Evolutionary conservation across 2,888 invertebrate genomes (phyloP).

Genomic region (Eristalinus sepulchralis): DNA sequence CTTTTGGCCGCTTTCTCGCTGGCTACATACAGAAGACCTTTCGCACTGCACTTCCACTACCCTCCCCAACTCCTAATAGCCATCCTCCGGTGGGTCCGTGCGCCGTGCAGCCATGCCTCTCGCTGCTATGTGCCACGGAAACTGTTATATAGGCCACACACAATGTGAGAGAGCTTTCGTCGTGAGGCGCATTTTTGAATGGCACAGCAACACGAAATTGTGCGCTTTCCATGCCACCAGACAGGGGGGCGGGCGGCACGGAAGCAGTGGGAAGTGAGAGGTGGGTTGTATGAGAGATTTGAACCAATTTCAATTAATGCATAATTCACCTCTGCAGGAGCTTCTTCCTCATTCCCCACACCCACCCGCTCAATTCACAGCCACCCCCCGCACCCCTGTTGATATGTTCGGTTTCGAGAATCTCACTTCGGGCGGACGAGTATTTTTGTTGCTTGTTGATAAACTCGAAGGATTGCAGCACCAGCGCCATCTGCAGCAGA

Average conservation of each 20-base stretch:
- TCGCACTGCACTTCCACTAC: constrained; percentile 55
- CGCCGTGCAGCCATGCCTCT: constrained; percentile 14
- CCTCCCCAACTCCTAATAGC: constrained; percentile 23
- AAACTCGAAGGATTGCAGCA: constrained; percentile 4
- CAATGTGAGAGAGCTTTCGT: constrained; percentile 57
- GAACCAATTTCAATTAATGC: constrained; percentile 63
- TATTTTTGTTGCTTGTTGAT: constrained; percentile 24
- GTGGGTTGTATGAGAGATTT: constrained; percentile 53
- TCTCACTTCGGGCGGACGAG: not conserved
- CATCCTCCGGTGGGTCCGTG: not conserved
- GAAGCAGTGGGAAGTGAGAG: not conserved
- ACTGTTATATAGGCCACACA: constrained; percentile 62
- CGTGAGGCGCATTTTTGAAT: constrained; percentile 50
- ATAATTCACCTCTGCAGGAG: constrained; percentile 62
- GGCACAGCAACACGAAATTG: constrained; percentile 12
- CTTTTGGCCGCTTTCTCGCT: constrained; percentile 78
- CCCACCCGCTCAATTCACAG: not conserved
- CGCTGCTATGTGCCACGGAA: constrained; percentile 22
- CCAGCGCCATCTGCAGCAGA: constrained; percentile 53
- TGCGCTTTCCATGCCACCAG: not conserved
- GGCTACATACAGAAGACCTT: constrained; percentile 62
- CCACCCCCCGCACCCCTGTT: not conserved
- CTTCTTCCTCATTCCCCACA: not conserved
- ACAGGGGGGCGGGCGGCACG: not conserved
- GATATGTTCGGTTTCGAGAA: constrained; percentile 15